Evolutionary conservation across 2,888 invertebrate species (phyloP), one percentile per base, ranked within the genome.

Genomic region (Seira musarum): DNA sequence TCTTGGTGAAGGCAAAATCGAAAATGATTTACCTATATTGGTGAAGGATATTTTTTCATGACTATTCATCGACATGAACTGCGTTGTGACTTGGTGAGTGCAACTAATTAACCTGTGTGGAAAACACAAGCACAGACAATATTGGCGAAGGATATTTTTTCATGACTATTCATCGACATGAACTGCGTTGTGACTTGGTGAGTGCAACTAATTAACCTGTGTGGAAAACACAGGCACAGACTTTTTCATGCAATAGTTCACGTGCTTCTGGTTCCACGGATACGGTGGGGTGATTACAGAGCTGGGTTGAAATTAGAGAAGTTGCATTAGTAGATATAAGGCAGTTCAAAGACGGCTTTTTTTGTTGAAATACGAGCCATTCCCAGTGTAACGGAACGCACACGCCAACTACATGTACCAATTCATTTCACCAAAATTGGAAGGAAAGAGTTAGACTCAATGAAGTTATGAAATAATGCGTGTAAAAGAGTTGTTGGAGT

Each of bases 121-220:
- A 30, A 30, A 30, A 30, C 49, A n/a, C 17, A 49, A 13, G 49
- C 49, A n/a, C 49, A 49, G 3, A 49, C 40, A n/a, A 17, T n/a
- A 15, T 57, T 57, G 57, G n/a, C 17, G 57, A 57, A 57, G 57
- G 57, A 3, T n/a, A n/a, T 40, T n/a, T 57, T 8, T 17, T 57
- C 57, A 57, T 57, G n/a, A 57, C 3, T 57, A 57, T 57, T 57
- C 57, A 57, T 57, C 3, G 17, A n/a, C 60, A 60, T 60, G 60
- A 10, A 60, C 60, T 5, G 21, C 60, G 22, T n/a, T 60, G 60
- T 60, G 60, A 60, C 60, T 60, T 8, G 60, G 21, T 60, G 21
- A 21, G n/a, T 60, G 60, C 60, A 60, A 60, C 60, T 60, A 60
- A 60, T 60, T 60, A 60, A 60, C 8, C 30, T 30, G 30, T 30